These are phyloP conservation scores for Troides oblongomaculatus DNA, from an alignment of 2,888 invertebrate species.

Conservation along the genomic window DNA sequence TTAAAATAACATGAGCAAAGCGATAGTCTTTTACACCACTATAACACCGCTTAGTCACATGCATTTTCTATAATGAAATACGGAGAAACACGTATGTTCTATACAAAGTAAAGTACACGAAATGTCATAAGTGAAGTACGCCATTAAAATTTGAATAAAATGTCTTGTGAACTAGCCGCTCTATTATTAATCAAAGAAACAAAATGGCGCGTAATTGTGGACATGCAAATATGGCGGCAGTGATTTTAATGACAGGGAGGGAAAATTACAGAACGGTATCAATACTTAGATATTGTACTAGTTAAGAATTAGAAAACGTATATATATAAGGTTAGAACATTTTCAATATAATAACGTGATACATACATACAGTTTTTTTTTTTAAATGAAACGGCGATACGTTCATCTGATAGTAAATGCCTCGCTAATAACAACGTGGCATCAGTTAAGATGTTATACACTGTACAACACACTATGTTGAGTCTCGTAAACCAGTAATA, in stretches of 20 bases:
- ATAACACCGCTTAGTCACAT: background rate
- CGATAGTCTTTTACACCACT: too few species aligned
- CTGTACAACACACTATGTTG: too few species aligned
- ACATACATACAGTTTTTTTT: too few species aligned
- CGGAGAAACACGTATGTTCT: background rate
- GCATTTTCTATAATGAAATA: background rate
- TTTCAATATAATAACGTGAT: too few species aligned
- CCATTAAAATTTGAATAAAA: slow-evolving; percentile 35
- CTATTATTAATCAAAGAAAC: slow-evolving; percentile 48
- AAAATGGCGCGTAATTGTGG: slow-evolving; percentile 41
- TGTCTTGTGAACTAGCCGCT: slow-evolving; percentile 43
- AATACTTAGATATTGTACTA: background rate
- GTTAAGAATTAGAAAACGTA: background rate
- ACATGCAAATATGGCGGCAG: slow-evolving; percentile 51
- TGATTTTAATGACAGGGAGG: slow-evolving; percentile 49
- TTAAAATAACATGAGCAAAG: too few species aligned
- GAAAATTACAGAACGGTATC: slow-evolving; percentile 18
- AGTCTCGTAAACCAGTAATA: too few species aligned
- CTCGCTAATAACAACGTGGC: too few species aligned
- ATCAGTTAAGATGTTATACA: too few species aligned
- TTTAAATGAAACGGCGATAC: too few species aligned
- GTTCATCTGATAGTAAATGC: too few species aligned
- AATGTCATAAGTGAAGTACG: slow-evolving; percentile 17
- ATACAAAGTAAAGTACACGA: background rate
- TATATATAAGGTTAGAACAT: too few species aligned